phyloP scores from a whole-genome alignment of 2,113 vertebrate genomes.

The Tympanuchus pallidicinctus region DNA sequence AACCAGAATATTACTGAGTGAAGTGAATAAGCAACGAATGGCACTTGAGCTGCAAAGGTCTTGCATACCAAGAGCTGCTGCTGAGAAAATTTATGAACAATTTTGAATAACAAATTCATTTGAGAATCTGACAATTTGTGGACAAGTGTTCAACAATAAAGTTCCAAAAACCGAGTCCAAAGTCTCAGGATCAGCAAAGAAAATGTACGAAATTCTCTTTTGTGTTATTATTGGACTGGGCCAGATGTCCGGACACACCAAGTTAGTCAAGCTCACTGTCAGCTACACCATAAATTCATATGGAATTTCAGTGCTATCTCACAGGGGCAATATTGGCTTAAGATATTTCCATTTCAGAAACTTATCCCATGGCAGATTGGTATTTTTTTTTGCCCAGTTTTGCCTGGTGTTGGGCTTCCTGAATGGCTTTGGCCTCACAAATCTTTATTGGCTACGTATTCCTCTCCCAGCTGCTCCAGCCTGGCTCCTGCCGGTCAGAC shows the following conservation, averaged over 20 bases:
- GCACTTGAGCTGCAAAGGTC: background rate
- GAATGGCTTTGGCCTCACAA: constrained; percentile 41
- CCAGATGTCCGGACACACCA: constrained; percentile 55
- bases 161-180: background rate
- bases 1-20: background rate
- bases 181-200: constrained; percentile 42
- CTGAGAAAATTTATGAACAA: background rate
- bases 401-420: constrained; percentile 26
- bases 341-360: constrained; percentile 64
- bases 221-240: constrained; percentile 57
- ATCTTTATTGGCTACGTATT: constrained; percentile 43
- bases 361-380: background rate
- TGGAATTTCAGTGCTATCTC: constrained; percentile 63
- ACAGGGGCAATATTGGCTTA: constrained; percentile 59
- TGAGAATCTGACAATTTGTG: constrained; percentile 1
- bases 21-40: background rate
- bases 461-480: background rate
- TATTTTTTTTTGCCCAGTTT: background rate
- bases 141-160: background rate
- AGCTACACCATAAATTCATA: constrained; percentile 50
- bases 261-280: constrained; percentile 36
- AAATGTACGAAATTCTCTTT: constrained; percentile 32
- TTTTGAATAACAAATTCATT: background rate
- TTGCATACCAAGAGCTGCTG: background rate
- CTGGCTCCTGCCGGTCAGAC: constrained; percentile 3